Evolutionary conservation across 2,113 vertebrate species (phyloP), one percentile per base, ranked within the genome.

Genomic region (Cyanoliseus patagonus): DNA sequence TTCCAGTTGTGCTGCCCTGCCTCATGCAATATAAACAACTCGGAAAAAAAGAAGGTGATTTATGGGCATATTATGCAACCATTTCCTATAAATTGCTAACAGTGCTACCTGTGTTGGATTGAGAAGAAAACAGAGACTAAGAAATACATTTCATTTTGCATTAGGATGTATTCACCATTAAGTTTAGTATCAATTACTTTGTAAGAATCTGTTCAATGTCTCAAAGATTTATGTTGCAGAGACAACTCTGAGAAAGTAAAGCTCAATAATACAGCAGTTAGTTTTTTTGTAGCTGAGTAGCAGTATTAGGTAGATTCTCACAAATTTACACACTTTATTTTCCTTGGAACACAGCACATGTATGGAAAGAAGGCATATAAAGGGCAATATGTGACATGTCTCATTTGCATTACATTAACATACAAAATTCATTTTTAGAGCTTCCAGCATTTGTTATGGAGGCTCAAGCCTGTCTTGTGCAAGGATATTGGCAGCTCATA

Each of bases 21-120:
- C 93, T 90, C 44, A 77, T 19, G 57, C n/a, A 90, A 75, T 55
- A 91, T 55, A 83, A 95, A 88, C 69, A 92, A 86, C 42, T 51
- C 17, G 1, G 22, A 61, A 75, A 86, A 79, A 64, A 90, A 10
- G 19, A 52, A 35, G 6, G 28, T 51, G 16, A 31, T 96, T 88
- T 88, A 94, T n/a, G 30, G 72, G 47, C 18, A 51, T 16, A 63
- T 86, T 93, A 86, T 49, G 88, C 90, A 95, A 95, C 28, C 61
- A 83, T 70, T 83, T 94, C 83, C 87, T 74, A 80, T 37, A 39
- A 83, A 92, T 3, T 49, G 23, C 74, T 85, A 79, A 19, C 14
- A 17, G 62, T 30, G 19, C 11, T 27, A 93, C 15, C 18, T 6
- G 20, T 61, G 31, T 9, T 61, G 61, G 28, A 63, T 73, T 85